Evolutionary conservation across 2,888 invertebrate species (phyloP), one percentile per base, ranked within the genome.

Genomic region (Heteromyza rotundicornis): DNA sequence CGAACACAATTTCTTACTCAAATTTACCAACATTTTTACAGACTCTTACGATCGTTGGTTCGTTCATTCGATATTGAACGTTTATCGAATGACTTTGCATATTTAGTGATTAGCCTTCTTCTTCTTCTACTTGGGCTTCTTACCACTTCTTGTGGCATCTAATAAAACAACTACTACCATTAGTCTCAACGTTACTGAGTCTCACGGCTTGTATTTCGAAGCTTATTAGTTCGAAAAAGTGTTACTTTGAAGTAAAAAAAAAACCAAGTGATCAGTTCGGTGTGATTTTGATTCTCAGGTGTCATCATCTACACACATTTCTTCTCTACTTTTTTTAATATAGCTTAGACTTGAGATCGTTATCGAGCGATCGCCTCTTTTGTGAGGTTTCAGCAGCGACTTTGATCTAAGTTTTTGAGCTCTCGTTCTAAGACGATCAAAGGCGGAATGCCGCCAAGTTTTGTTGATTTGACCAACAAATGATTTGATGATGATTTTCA

Each of bases 401-500:
- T 75, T 76, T 77, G 69, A 71, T 70, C 69, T 69, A 75, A 74
- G 70, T 71, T 73, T 73, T 75, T 12, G 40, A n/a, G n/a, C n/a
- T 52, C 69, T 74, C 64, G 70, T 70, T 70, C 72, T 74, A 72
- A 68, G 59, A 64, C 53, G 64, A 44, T 44, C 16, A 52, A 27
- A 44, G 32, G 24, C 17, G 16, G 20, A 51, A 16, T 35, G n/a
- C 22, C n/a, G 32, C 49, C 20, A 3, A 47, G 12, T 62, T 68
- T 69, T 73, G 70, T 72, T 74, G 78, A 74, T 73, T 74, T 74
- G 73, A 71, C 69, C 76, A 72, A 78, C 78, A 79, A 79, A 79
- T 79, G 80, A 79, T 79, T 76, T 77, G 79, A 75, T 76, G 74
- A 78, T 79, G 80, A 79, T 77, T 77, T 76, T 80, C 58, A 79